Evolutionary conservation across 2,888 invertebrate genomes (phyloP).

Genomic region (Synergus umbraculus): DNA sequence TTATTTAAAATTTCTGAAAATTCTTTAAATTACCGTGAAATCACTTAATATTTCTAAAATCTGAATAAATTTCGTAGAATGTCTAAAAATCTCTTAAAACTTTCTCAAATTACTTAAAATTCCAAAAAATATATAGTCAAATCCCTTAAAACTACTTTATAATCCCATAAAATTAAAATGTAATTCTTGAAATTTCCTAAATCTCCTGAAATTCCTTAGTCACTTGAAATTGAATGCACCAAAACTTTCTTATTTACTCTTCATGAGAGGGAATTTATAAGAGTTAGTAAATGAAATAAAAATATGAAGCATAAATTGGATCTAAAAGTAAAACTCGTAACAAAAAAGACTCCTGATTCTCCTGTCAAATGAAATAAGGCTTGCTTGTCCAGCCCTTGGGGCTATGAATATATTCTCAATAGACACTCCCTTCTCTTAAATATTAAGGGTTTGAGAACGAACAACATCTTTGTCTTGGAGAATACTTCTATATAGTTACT

Average conservation of each 20-base stretch:
- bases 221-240: background rate
- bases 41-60: too few relatives aligned
- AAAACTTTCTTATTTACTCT: background rate
- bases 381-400: slow-evolving; percentile 6
- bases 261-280: background rate
- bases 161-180: too few relatives aligned
- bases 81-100: too few relatives aligned
- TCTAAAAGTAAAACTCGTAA: background rate
- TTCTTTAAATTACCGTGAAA: too few relatives aligned
- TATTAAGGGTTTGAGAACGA: background rate
- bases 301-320: background rate
- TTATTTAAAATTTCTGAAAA: too few relatives aligned
- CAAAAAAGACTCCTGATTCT: background rate
- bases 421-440: slow-evolving; percentile 28
- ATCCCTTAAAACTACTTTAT: too few relatives aligned
- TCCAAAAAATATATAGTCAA: too few relatives aligned
- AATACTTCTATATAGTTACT: background rate
- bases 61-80: too few relatives aligned
- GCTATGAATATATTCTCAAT: slow-evolving; percentile 11
- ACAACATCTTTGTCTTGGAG: background rate
- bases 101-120: too few relatives aligned
- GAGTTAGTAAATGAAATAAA: background rate
- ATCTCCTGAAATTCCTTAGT: too few relatives aligned
- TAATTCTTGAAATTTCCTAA: too few relatives aligned
- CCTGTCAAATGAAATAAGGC: background rate